Percentiles rank a stretch among this genome's conserved stretches.
Evolutionary conservation across 2,797 vertebrate species (phyloP).

Genomic region (Lepilemur ruficaudatus): DNA sequence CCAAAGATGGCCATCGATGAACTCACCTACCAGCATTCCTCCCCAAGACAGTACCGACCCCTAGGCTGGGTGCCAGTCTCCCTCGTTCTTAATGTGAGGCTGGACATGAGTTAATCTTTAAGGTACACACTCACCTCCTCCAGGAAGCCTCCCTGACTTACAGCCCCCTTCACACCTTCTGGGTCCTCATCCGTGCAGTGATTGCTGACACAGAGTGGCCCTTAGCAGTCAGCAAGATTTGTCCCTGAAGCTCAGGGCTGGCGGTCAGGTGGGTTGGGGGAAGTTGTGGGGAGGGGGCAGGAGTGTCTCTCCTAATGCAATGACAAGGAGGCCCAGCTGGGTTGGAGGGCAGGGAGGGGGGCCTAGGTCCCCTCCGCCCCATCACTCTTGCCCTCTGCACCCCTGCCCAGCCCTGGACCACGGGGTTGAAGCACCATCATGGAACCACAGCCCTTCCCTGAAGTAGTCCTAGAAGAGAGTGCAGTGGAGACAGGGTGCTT

Average conservation of each 20-base stretch:
- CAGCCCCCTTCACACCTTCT: background rate
- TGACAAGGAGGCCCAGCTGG: background rate
- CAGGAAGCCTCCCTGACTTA: slow-evolving; percentile 5
- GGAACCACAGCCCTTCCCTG: background rate
- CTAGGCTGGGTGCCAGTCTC: background rate
- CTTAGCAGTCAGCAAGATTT: background rate
- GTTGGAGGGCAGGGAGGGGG: background rate
- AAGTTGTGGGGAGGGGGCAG: background rate
- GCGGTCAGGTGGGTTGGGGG: background rate
- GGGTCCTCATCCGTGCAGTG: background rate
- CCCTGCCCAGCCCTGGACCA: background rate
- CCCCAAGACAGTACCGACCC: background rate
- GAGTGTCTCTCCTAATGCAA: background rate
- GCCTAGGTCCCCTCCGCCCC: background rate
- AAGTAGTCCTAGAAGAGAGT: background rate
- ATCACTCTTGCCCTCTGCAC: background rate
- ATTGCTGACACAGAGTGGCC: background rate
- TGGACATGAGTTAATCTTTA: background rate
- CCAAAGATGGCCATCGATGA: background rate
- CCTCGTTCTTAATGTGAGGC: background rate
- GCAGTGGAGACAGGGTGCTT: background rate
- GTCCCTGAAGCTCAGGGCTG: background rate
- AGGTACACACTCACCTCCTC: slow-evolving; percentile 3
- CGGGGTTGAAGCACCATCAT: background rate
- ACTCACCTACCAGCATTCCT: background rate